These are phyloP conservation scores for Caenorhabditis panamensis DNA, from an alignment of 2,888 invertebrate genomes.

Conservation along the genomic window DNA sequence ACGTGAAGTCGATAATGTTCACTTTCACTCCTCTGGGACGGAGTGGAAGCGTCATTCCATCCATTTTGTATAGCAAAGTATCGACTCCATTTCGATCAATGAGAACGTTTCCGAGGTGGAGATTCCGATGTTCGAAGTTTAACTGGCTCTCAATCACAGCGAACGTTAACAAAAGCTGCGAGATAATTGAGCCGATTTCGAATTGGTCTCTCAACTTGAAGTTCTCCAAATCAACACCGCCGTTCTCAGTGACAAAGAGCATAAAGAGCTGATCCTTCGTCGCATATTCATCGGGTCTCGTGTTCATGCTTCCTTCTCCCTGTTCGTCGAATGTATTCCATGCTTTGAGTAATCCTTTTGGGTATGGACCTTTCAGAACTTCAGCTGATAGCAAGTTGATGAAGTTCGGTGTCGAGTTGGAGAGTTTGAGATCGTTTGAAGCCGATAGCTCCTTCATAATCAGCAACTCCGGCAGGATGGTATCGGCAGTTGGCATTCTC, in stretches of 20 bases:
- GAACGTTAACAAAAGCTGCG: constrained; percentile 90
- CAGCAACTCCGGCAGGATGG: too few relatives aligned
- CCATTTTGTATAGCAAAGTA: constrained; percentile 83
- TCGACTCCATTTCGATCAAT: constrained; percentile 38
- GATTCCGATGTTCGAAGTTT: constrained; percentile 95
- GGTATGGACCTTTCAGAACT: constrained; percentile 87
- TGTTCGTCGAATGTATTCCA: constrained; percentile 89
- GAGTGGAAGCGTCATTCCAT: too few relatives aligned
- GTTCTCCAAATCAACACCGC: constrained; percentile 90
- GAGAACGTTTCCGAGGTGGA: constrained; percentile 92
- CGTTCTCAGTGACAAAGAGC: constrained; percentile 90
- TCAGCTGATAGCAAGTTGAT: constrained; percentile 85
- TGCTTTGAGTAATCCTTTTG: constrained; percentile 87
- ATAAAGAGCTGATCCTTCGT: constrained; percentile 88
- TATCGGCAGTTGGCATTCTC: too few relatives aligned
- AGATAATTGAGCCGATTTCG: constrained; percentile 83
- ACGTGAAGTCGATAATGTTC: constrained; percentile 92
- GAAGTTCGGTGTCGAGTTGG: constrained; percentile 87
- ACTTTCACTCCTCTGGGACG: constrained; percentile 84
- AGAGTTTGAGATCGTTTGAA: constrained; percentile 82
- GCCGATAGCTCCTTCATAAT: constrained; percentile 66
- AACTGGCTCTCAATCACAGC: constrained; percentile 86
- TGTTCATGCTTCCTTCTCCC: constrained; percentile 82
- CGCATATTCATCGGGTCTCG: constrained; percentile 85
- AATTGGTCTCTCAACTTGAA: constrained; percentile 82